These are phyloP conservation scores for Apodemus speciosus DNA, from an alignment of 2,113 vertebrate species.

Conservation along the genomic window DNA sequence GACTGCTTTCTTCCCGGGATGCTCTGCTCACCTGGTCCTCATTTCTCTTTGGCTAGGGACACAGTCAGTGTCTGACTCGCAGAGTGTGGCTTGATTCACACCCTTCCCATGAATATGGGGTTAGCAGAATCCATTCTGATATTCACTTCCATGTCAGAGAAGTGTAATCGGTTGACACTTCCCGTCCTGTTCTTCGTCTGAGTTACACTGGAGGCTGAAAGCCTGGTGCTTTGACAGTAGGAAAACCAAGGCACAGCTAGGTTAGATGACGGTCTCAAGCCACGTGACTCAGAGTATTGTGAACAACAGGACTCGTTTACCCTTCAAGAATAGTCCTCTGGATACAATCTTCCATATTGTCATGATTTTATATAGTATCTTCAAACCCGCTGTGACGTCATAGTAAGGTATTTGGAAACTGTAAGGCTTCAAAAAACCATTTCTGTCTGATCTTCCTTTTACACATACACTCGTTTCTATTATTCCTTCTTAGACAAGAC, in stretches of 20 bases:
- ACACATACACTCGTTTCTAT: background rate
- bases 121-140: background rate
- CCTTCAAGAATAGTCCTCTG: background rate
- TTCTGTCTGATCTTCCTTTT: slow-evolving; percentile 19
- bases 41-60: background rate
- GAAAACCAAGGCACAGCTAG: background rate
- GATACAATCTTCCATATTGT: background rate
- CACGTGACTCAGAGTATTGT: background rate
- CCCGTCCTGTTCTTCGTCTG: slow-evolving; percentile 1
- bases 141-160: background rate
- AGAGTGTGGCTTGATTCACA: fast-evolving
- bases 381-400: background rate
- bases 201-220: slow-evolving; percentile 20
- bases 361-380: background rate
- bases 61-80: background rate
- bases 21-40: background rate
- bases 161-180: background rate
- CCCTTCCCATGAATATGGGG: background rate
- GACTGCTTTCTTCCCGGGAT: background rate
- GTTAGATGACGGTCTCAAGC: background rate
- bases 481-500: slow-evolving; percentile 22
- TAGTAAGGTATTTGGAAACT: background rate
- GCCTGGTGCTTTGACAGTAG: background rate
- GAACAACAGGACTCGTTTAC: background rate
- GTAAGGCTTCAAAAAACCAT: slow-evolving; percentile 8